A percentile compares a stretch with the other conserved stretches of the same genome.
Evolutionary conservation across 1,140 invertebrate species (phyloP).

Genomic region (Drosophila mauritiana): DNA sequence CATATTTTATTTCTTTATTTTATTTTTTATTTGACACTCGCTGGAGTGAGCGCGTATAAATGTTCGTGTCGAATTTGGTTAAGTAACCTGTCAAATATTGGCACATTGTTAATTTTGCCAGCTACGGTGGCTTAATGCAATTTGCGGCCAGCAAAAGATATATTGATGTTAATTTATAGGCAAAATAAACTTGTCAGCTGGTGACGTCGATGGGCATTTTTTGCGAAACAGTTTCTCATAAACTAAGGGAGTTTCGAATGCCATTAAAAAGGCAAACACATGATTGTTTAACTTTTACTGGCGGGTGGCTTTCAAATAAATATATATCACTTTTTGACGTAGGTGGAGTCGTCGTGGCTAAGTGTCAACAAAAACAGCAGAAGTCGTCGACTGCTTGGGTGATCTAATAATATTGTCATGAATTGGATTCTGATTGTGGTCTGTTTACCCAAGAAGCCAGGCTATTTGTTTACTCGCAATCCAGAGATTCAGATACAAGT

Average conservation of each 20-base stretch:
- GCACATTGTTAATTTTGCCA: conserved; percentile 63
- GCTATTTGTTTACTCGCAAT: conserved; percentile 14
- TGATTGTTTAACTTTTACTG: conserved; percentile 1
- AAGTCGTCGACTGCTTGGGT: conserved; percentile 14
- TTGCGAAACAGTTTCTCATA: conserved; percentile 10
- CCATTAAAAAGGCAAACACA: conserved; percentile 45
- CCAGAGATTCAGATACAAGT: neutral
- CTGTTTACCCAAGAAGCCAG: conserved; percentile 20
- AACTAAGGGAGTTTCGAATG: conserved; percentile 20
- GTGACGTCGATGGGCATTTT: conserved; percentile 54
- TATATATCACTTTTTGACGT: neutral
- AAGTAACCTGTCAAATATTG: conserved; percentile 70
- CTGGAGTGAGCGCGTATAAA: conserved; percentile 51
- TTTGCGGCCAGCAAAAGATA: conserved; percentile 42
- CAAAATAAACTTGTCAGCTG: conserved; percentile 39
- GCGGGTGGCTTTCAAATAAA: neutral
- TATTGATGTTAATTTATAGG: conserved; percentile 64
- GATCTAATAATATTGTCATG: conserved; percentile 72
- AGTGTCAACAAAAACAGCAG: conserved; percentile 42
- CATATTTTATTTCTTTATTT: conserved; percentile 35
- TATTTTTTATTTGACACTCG: conserved; percentile 47
- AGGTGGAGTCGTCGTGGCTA: conserved; percentile 36
- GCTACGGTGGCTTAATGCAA: conserved; percentile 32
- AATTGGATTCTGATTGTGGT: conserved; percentile 46
- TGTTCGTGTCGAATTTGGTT: conserved; percentile 46